phyloP scores from a whole-genome alignment of 1,140 invertebrate species.

The Halesus radiatus region DNA sequence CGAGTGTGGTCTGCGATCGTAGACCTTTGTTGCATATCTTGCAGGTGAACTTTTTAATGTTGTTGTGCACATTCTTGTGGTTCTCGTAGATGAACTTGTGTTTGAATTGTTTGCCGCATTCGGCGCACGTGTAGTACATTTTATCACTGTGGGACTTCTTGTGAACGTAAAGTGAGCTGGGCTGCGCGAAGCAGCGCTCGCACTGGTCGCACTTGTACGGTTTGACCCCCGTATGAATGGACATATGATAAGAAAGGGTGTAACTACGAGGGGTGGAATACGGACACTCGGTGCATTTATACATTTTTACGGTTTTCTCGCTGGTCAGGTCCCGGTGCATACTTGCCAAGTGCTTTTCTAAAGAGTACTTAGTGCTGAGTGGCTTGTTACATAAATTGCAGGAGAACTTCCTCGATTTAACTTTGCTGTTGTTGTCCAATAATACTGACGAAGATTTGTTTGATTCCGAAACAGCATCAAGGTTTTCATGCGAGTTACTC shows the following conservation, averaged over 20 bases:
- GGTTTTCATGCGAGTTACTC: no score
- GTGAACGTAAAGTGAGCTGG: conserved; percentile 67
- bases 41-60: conserved; percentile 61
- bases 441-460: no score
- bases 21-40: conserved; percentile 63
- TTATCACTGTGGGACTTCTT: conserved; percentile 67
- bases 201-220: conserved; percentile 71
- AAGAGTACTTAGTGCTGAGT: conserved; percentile 39
- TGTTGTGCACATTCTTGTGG: conserved; percentile 65
- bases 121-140: conserved; percentile 72
- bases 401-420: not conserved
- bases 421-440: no score
- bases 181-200: conserved; percentile 72
- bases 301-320: conserved; percentile 61
- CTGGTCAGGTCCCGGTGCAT: conserved; percentile 61
- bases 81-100: conserved; percentile 65
- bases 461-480: no score
- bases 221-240: conserved; percentile 70
- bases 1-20: conserved; percentile 63
- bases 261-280: conserved; percentile 67
- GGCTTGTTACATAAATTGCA: conserved; percentile 44
- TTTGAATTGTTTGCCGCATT: conserved; percentile 76
- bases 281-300: conserved; percentile 65
- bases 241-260: conserved; percentile 66
- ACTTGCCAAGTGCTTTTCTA: conserved; percentile 42